Evolutionary conservation across 2,113 vertebrate genomes (phyloP), one percentile per base, ranked within the genome.

Genomic region (Prionailurus viverrinus): DNA sequence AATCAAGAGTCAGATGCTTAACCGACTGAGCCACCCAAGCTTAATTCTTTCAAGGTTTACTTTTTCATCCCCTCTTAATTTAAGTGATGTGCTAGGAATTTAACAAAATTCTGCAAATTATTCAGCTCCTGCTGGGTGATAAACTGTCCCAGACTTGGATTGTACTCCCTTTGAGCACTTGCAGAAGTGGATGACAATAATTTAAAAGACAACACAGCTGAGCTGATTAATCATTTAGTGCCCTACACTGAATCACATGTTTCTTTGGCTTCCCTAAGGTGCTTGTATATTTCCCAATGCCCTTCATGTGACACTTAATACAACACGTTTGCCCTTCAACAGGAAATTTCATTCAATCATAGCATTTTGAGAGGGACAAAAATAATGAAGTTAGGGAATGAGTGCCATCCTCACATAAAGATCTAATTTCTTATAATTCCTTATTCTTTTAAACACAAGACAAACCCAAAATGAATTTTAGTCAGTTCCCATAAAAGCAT

Each of bases 151-250:
- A 55, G 82, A 39, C 84, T 87, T 81, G 89, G 94, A 51, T 76
- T 95, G n/a, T 36, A 48, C n/a, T 97, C 97, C 27, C 53, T 96
- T 93, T 97, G 86, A 98, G 68, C 63, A 95, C 51, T 96, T 94
- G 92, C 83, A 97, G 86, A 93, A 91, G 85, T 95, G 41, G 55
- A 89, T 97, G 95, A 96, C 89, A 86, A 97, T 89, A 96, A 97
- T 96, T 96, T 97, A 96, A 97, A 96, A 93, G 80, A 92, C 19
- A 96, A 87, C 65, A 85, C 45, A 84, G 81, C 65, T 78, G 90
- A 92, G 23, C 33, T 96, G 92, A 95, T 97, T 92, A 94, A 97
- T 97, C 88, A 91, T 82, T 97, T 88, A 92, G n/a, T 82, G 81
- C 51, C 51, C 71, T 90, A 36, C 76, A 78, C 31, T 23, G 66